These are phyloP conservation scores for Trididemnum nubilum DNA, from an alignment of 23 tunicate genomes.

Conservation along the genomic window DNA sequence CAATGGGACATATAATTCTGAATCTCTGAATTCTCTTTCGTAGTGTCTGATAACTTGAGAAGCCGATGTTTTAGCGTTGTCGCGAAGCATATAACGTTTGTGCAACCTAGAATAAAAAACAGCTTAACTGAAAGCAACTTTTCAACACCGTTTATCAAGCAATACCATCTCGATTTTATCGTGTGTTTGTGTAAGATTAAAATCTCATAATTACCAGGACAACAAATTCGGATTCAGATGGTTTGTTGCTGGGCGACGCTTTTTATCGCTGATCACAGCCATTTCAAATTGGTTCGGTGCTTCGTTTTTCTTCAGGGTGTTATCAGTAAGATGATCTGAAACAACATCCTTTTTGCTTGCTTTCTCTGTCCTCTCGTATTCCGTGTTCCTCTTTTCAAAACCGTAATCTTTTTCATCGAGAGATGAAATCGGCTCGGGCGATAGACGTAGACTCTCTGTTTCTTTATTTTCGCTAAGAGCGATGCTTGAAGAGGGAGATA, in stretches of 20 bases:
- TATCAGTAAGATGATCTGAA: neutral
- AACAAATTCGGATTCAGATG: neutral
- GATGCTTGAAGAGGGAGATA: neutral
- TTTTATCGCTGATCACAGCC: neutral
- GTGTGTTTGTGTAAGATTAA: constrained; percentile 16
- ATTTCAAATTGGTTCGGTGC: neutral
- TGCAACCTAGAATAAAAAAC: constrained; percentile 40
- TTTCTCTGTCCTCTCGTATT: neutral
- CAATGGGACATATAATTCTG: constrained; percentile 18
- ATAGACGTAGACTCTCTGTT: neutral
- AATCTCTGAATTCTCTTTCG: constrained; percentile 36
- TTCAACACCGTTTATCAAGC: neutral
- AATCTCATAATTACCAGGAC: constrained; percentile 20
- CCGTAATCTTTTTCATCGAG: constrained; percentile 7
- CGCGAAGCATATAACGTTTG: constrained; percentile 38
- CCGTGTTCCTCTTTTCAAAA: neutral
- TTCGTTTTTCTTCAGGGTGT: neutral
- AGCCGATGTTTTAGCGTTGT: constrained; percentile 56
- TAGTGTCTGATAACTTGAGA: constrained; percentile 49
- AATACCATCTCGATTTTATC: neutral
- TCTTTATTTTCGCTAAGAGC: neutral
- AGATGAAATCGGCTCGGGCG: neutral
- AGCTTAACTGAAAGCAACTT: neutral
- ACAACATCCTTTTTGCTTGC: neutral
- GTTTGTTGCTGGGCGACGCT: constrained; percentile 4